Conservation (phyloP, 2,888 invertebrate species). For the Agrotis segetum region DNA sequence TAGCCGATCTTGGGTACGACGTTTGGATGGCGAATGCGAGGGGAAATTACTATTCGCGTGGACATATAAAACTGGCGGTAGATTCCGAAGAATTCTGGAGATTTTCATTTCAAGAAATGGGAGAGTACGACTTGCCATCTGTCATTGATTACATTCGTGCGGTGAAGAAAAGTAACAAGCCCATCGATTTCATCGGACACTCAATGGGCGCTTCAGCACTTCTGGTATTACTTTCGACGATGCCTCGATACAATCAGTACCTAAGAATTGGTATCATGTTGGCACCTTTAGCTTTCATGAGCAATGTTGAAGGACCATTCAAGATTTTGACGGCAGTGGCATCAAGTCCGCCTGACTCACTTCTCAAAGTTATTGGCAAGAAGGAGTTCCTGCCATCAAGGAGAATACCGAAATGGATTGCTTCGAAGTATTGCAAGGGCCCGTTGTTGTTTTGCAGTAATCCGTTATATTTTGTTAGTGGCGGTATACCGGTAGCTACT, state of each 20-base stretch:
- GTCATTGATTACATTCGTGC: conserved; percentile 77
- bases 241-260: conserved; percentile 75
- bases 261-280: conserved; percentile 78
- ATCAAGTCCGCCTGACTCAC: conserved; percentile 63
- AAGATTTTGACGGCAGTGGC: conserved; percentile 69
- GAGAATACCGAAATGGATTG: conserved; percentile 74
- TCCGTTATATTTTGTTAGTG: conserved; percentile 79
- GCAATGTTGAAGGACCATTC: conserved; percentile 74
- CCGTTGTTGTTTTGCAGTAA: conserved; percentile 76
- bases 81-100: conserved; percentile 76
- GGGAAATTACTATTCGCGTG: conserved; percentile 82
- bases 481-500: conserved; percentile 66
- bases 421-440: conserved; percentile 74
- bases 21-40: conserved; percentile 91
- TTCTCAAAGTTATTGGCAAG: conserved; percentile 71
- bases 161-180: conserved; percentile 65
- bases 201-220: conserved; percentile 84
- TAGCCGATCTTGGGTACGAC: conserved; percentile 91
- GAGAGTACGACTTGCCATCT: conserved; percentile 79
- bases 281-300: conserved; percentile 80
- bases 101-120: conserved; percentile 84
- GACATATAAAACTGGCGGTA: conserved; percentile 68
- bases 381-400: conserved; percentile 77
- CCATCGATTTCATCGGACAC: conserved; percentile 81
- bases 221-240: conserved; percentile 76